Conservation (phyloP, 1,140 invertebrate genomes). For the Oncopodura yosiiana region DNA sequence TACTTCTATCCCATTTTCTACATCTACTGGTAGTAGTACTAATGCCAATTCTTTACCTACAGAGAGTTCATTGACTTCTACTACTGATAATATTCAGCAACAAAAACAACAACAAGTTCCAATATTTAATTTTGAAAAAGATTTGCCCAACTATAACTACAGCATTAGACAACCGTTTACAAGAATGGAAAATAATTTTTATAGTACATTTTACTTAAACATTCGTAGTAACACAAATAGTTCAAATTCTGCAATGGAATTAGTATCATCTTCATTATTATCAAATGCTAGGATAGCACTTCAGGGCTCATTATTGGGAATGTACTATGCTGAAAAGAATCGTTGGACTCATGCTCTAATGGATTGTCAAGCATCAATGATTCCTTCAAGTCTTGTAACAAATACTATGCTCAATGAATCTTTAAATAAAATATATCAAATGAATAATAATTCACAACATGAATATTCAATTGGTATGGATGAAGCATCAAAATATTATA, state of each 20-base stretch:
- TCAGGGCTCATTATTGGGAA: conserved; percentile 16
- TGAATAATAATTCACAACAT: neutral
- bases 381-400: conserved; percentile 22
- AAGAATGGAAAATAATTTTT: conserved; percentile 34
- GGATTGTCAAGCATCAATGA: conserved; percentile 10
- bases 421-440: neutral
- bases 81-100: too few species aligned
- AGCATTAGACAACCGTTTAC: conserved; percentile 22
- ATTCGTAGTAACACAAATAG: neutral
- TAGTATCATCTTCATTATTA: conserved; percentile 24
- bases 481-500: conserved; percentile 26
- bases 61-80: too few species aligned
- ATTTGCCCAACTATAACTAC: conserved; percentile 18
- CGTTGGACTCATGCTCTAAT: conserved; percentile 26
- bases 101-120: too few species aligned
- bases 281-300: conserved; percentile 28
- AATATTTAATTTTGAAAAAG: neutral
- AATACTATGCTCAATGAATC: neutral
- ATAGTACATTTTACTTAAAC: conserved; percentile 25
- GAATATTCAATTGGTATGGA: conserved; percentile 1
- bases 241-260: neutral
- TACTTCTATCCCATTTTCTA: too few species aligned
- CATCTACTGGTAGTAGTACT: too few species aligned
- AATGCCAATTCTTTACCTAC: too few species aligned
- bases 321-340: conserved; percentile 31